A percentile compares a stretch with the other conserved stretches of the same genome.
Evolutionary conservation across 2,113 vertebrate species (phyloP).

Genomic region (Chaenocephalus aceratus): DNA sequence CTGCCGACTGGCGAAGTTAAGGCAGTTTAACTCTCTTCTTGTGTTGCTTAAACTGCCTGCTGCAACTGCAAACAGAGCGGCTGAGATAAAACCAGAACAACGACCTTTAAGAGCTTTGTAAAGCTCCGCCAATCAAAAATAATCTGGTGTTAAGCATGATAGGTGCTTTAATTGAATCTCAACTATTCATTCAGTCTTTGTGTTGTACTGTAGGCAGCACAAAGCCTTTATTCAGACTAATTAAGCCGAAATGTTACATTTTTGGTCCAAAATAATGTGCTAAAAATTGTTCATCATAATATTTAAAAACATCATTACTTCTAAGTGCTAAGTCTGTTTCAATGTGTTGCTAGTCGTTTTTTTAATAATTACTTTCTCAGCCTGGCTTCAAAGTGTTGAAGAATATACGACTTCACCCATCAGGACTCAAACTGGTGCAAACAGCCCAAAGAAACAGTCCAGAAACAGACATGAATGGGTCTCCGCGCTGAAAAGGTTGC

Average conservation of each 20-base stretch:
- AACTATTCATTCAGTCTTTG: background rate
- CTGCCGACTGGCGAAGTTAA: background rate
- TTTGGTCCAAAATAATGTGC: background rate
- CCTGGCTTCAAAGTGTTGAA: constrained; percentile 23
- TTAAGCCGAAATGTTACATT: background rate
- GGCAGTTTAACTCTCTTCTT: too few relatives aligned
- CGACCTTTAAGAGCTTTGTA: background rate
- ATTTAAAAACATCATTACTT: background rate
- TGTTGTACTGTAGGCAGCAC: background rate
- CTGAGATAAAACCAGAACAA: background rate
- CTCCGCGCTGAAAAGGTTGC: constrained; percentile 17
- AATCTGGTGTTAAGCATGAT: too few relatives aligned
- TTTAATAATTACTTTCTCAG: constrained; percentile 45
- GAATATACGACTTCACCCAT: constrained; percentile 24
- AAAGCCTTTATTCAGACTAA: background rate
- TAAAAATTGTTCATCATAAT: too few relatives aligned
- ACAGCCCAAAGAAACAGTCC: constrained; percentile 22
- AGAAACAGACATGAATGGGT: constrained; percentile 24
- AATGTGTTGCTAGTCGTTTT: constrained; percentile 15
- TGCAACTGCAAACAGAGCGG: too few relatives aligned
- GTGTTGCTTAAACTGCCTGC: too few relatives aligned
- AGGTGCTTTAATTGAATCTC: too few relatives aligned
- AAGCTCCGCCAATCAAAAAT: too few relatives aligned
- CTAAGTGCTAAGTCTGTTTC: constrained; percentile 10
- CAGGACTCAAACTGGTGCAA: constrained; percentile 14